Base-by-base conservation (phyloP, 2,888 invertebrate genomes). In the Tachina lurida region DNA sequence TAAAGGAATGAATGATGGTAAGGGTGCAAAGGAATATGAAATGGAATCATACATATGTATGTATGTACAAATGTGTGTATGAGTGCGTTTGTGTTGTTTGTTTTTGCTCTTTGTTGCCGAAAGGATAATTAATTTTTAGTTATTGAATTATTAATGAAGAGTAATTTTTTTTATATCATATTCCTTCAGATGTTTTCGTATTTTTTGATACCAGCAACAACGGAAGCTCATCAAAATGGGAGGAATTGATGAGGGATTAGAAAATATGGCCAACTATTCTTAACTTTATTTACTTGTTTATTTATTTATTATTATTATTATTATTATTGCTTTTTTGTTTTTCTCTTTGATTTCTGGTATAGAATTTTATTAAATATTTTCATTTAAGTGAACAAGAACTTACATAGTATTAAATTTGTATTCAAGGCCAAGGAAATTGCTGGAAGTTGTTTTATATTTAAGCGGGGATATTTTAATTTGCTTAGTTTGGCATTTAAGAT, bases 41-140 rank as follows among this genome's bases (percentile, higher is more conserved):
- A 62, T 56, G 47, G 56, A 56, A 52, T 19, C 41, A 54, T 63
- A 43, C 70, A 68, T 70, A 63, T 9, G 13, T 15, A 15, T 7
- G 31, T 31, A 31, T 7, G n/a, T 22, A 22, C 3, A 3, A 1
- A 22, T 22, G 31, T 31, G 1, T 31, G 7, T 31, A 31, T 31
- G 7, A 31, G 31, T 31, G 31, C 31, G 31, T 31, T 31, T 31
- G 31, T 31, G 0, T 31, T 31, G 31, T 31, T 7, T 81, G 39
- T 15, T 79, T 43, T 31, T 71, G 67, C 67, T 60, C 54, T 60
- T 75, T 82, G 65, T 73, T 80, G 83, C 79, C 79, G 73, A 88
- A 87, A 86, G 89, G 88, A 89, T 90, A 89, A 90, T 90, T 89
- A 90, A 90, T 90, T 90, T 89, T 89, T 88, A 89, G 88, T 89